A percentile compares a stretch with the other conserved stretches of the same genome.
Conservation (phyloP, 2,113 vertebrate genomes). For the Dromaius novaehollandiae region DNA sequence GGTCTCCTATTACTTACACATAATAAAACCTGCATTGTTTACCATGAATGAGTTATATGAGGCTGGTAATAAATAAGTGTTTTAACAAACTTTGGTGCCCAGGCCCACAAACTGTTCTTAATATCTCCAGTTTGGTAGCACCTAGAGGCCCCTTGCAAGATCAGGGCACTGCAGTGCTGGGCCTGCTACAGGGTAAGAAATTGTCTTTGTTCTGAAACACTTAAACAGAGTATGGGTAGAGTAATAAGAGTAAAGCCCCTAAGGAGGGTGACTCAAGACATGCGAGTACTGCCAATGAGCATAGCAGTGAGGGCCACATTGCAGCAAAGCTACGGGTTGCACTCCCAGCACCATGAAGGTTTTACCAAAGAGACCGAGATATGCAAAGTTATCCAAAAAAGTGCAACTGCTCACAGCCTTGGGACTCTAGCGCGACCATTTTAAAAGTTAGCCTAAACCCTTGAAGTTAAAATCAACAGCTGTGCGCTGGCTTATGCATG, state of each 20-base stretch:
- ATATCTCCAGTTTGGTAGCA: constrained; percentile 52
- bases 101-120: constrained; percentile 26
- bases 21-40: constrained; percentile 55
- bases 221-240: neutral
- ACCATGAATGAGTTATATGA: constrained; percentile 43
- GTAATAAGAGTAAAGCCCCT: neutral
- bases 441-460: neutral
- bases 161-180: neutral
- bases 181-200: neutral
- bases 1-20: constrained; percentile 49
- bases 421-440: neutral
- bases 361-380: neutral
- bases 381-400: rapidly evolving
- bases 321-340: neutral
- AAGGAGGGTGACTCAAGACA: neutral
- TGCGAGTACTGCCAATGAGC: neutral
- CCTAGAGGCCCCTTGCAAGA: constrained; percentile 13
- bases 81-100: constrained; percentile 49
- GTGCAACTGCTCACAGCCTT: neutral
- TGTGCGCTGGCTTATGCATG: neutral
- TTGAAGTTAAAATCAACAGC: neutral
- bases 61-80: constrained; percentile 64
- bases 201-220: neutral
- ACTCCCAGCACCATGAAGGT: rapidly evolving
- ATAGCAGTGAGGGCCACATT: neutral